Percentiles rank a stretch among this genome's conserved stretches.
Evolutionary conservation across 2,888 invertebrate genomes (phyloP).

Genomic region (Thelaira solivaga): DNA sequence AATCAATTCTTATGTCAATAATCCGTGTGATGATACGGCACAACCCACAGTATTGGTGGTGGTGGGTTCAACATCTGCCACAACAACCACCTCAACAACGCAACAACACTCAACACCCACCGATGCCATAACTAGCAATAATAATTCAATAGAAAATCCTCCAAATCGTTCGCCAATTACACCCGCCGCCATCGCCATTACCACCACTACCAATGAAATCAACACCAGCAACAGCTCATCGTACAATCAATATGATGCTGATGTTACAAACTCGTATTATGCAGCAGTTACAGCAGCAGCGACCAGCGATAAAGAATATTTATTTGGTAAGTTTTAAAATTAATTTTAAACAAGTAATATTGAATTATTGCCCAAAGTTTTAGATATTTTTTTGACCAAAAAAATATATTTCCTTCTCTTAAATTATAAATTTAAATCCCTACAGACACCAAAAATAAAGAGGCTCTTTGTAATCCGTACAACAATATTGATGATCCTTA

Average conservation of each 20-base stretch:
- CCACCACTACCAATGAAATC: constrained; percentile 27
- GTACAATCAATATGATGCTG: constrained; percentile 65
- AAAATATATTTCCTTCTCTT: too few species aligned
- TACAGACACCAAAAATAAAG: constrained; percentile 76
- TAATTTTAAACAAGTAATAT: neutral
- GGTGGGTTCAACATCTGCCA: constrained; percentile 38
- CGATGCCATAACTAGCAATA: constrained; percentile 38
- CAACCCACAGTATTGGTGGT: constrained; percentile 55
- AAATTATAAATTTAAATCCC: neutral
- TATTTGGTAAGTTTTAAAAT: constrained; percentile 72
- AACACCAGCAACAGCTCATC: constrained; percentile 44
- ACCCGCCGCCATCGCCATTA: constrained; percentile 36
- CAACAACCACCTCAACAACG: constrained; percentile 29
- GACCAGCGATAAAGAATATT: constrained; percentile 75
- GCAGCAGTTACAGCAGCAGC: constrained; percentile 66
- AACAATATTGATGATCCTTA: constrained; percentile 85
- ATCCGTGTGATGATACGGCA: constrained; percentile 37
- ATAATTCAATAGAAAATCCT: constrained; percentile 47
- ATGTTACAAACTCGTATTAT: constrained; percentile 59
- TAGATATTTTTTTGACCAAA: neutral
- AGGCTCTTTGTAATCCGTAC: constrained; percentile 73
- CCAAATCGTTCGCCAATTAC: constrained; percentile 51
- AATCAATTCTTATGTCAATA: constrained; percentile 6
- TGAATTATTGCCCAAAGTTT: neutral
- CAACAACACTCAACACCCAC: constrained; percentile 51